phyloP scores from a whole-genome alignment of 2,113 vertebrate species.

The Diphyllodes magnificus region DNA sequence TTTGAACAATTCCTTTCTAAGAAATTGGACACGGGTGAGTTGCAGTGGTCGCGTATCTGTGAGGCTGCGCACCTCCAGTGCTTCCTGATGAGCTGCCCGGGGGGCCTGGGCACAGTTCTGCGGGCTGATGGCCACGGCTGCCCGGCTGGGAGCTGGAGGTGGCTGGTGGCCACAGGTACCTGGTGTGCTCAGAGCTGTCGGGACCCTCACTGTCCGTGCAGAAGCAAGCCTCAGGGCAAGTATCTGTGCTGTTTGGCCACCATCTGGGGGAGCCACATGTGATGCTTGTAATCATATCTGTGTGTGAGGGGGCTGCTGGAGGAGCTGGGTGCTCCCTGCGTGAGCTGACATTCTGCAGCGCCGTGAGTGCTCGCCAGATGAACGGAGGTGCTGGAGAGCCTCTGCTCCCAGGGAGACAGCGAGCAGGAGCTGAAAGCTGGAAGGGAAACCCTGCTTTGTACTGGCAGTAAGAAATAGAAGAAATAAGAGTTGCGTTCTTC shows the following conservation, averaged over 20 bases:
- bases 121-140: background rate
- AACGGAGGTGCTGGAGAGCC: background rate
- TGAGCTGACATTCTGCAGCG: background rate
- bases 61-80: background rate
- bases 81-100: background rate
- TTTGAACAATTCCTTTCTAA: background rate
- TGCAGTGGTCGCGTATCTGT: accelerated
- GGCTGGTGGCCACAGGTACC: background rate
- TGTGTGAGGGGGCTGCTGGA: background rate
- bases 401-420: background rate
- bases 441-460: background rate
- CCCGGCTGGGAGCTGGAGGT: background rate
- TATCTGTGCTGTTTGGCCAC: background rate
- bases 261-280: background rate
- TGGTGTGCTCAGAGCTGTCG: accelerated
- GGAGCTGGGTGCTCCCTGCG: background rate
- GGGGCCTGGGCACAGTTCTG: background rate
- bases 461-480: background rate
- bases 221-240: background rate
- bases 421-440: background rate
- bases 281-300: background rate
- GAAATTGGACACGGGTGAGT: background rate
- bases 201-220: accelerated
- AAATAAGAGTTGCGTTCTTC: background rate
- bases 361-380: background rate